Evolutionary conservation across 2,888 invertebrate genomes (phyloP).

Genomic region (Himalopsyche japonica): DNA sequence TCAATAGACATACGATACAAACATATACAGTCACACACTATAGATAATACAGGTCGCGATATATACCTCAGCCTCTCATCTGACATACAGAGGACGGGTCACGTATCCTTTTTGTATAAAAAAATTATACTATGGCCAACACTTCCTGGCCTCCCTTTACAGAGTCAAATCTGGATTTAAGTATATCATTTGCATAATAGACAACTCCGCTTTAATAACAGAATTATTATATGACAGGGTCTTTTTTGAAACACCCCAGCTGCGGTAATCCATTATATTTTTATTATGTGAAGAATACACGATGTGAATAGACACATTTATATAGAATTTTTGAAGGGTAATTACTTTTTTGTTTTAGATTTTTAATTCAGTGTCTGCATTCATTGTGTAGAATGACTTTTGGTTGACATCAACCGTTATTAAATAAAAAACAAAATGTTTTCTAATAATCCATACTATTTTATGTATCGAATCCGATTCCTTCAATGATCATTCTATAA

Average conservation of each 20-base stretch:
- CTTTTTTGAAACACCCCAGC: not conserved
- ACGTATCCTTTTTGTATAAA: not conserved
- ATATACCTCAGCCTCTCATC: not conserved
- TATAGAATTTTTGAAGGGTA: too few relatives aligned
- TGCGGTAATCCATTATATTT: not conserved
- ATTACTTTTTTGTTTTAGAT: too few relatives aligned
- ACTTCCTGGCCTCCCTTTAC: not conserved
- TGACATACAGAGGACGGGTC: not conserved
- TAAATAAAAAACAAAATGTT: too few relatives aligned
- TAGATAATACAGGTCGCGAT: not conserved
- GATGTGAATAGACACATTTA: too few relatives aligned
- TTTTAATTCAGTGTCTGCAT: too few relatives aligned
- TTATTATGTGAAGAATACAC: not conserved
- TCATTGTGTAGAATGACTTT: too few relatives aligned
- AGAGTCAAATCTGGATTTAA: not conserved
- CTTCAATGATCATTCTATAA: too few relatives aligned
- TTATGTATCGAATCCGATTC: too few relatives aligned
- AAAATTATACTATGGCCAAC: not conserved
- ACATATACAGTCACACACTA: not conserved
- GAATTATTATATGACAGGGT: not conserved
- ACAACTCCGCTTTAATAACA: not conserved
- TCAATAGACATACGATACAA: not conserved
- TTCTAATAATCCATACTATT: too few relatives aligned
- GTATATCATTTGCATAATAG: not conserved
- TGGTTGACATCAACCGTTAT: too few relatives aligned